Evolutionary conservation across 2,113 vertebrate genomes (phyloP).

Genomic region (Hepsetus odoe): DNA sequence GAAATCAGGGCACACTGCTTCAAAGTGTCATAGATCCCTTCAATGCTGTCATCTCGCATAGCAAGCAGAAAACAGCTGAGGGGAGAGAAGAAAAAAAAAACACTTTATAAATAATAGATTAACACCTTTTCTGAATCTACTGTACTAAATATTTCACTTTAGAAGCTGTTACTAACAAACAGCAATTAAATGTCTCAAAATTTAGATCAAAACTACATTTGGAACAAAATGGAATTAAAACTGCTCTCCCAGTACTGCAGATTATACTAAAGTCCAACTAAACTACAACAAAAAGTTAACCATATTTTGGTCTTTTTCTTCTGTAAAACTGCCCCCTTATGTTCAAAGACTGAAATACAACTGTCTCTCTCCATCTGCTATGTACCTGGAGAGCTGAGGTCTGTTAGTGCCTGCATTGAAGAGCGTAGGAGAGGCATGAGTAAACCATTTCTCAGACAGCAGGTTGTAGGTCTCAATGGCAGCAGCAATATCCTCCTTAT

Average conservation of each 20-base stretch:
- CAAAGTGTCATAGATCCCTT: constrained; percentile 94
- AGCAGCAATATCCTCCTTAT: constrained; percentile 85
- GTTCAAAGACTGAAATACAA: neutral
- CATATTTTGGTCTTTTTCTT: neutral
- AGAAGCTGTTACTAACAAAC: no score
- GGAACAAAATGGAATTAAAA: no score
- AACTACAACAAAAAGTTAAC: no score
- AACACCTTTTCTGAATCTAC: no score
- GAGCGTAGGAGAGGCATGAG: constrained; percentile 93
- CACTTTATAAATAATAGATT: no score
- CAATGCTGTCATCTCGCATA: constrained; percentile 98
- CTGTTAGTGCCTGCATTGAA: constrained; percentile 95
- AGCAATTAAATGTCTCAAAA: neutral
- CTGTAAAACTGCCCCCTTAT: constrained; percentile 19
- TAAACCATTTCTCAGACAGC: constrained; percentile 96
- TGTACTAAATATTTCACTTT: no score
- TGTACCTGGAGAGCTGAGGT: constrained; percentile 94
- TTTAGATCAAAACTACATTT: neutral
- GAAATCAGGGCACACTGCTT: constrained; percentile 97
- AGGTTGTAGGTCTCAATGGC: constrained; percentile 94
- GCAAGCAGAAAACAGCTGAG: constrained; percentile 91
- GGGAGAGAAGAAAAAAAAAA: neutral
- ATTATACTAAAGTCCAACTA: no score
- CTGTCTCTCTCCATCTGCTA: neutral
- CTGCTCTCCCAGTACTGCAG: neutral